These are phyloP conservation scores for Leptoclinus maculatus DNA, from an alignment of 2,797 vertebrate species.

Conservation along the genomic window DNA sequence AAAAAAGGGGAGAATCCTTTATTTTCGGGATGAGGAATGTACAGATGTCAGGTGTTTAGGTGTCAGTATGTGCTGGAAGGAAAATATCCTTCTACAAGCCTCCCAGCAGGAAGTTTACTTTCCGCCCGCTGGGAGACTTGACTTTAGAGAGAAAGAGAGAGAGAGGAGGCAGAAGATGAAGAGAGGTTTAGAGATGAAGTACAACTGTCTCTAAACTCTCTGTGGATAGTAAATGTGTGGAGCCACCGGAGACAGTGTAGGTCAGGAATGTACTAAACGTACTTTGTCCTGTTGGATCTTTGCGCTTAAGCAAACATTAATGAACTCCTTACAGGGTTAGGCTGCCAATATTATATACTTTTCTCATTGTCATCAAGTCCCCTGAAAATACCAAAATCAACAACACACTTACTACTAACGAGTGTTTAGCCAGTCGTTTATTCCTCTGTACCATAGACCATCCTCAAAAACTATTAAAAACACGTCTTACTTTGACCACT, in stretches of 20 bases:
- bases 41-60: slow-evolving; percentile 59
- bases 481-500: not conserved
- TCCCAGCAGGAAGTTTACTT: slow-evolving; percentile 46
- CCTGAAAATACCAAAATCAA: slow-evolving; percentile 20
- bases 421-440: not conserved
- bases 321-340: slow-evolving; percentile 3
- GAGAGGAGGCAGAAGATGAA: slow-evolving; percentile 47
- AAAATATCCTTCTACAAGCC: slow-evolving; percentile 43
- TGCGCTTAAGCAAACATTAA: not conserved
- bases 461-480: slow-evolving; percentile 13
- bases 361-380: slow-evolving; percentile 20
- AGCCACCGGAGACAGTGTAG: slow-evolving; percentile 13
- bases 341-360: not conserved
- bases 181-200: slow-evolving; percentile 21
- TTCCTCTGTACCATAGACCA: not conserved
- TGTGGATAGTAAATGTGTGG: not conserved
- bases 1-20: slow-evolving; percentile 67
- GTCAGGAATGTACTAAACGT: slow-evolving; percentile 40
- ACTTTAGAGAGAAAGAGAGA: slow-evolving; percentile 52
- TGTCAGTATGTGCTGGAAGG: slow-evolving; percentile 57
- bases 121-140: slow-evolving; percentile 34
- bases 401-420: not conserved
- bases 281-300: not conserved
- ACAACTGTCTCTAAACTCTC: slow-evolving; percentile 24
- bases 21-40: slow-evolving; percentile 69